Base-by-base conservation (phyloP, 2,797 vertebrate species). In the Nannoperca australis region DNA sequence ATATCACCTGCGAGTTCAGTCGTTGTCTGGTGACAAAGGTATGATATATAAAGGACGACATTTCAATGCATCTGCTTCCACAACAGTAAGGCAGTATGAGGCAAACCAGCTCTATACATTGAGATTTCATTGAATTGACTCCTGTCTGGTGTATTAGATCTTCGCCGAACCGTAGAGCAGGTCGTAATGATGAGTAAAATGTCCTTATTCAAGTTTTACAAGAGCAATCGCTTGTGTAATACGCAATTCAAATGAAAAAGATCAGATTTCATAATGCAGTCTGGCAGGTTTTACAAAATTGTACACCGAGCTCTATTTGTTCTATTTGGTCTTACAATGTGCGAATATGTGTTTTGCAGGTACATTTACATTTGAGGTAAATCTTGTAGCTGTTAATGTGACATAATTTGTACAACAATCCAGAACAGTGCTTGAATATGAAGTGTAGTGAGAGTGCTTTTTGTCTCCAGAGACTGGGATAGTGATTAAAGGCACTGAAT, bases 401-500 rank as follows among this genome's bases (percentile, higher is more conserved):
- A 5, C 22, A 40, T 38, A 13, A 22, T 6, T 42, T n/a, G 5
- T 24, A 1, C 18, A 56, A 6, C 45, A 11, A 45, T 40, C 63
- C 20, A 12, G 32, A 66, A 8, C 20, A 18, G 11, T 45, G 42
- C 18, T 59, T 53, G 27, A 20, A 56, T 65, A 54, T 67, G n/a
- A 20, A 54, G 20, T 11, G 27, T 18, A 58, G 18, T 60, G 59
- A 53, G 73, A 70, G 53, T 85, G 67, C 78, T 69, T 53, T 64
- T 56, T 17, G 54, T 83, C 88, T 84, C 59, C 11, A 50, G 74
- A 66, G 86, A 78, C 45, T 77, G 17, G 38, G 27, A 47, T 44
- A 12, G 64, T 88, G 81, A 91, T 92, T 91, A 91, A 88, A 81
- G 56, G 50, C 42, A 12, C 15, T 27, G 63, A 11, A 56, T 63